phyloP scores from a whole-genome alignment of 2,113 vertebrate genomes.

The Camelus bactrianus region DNA sequence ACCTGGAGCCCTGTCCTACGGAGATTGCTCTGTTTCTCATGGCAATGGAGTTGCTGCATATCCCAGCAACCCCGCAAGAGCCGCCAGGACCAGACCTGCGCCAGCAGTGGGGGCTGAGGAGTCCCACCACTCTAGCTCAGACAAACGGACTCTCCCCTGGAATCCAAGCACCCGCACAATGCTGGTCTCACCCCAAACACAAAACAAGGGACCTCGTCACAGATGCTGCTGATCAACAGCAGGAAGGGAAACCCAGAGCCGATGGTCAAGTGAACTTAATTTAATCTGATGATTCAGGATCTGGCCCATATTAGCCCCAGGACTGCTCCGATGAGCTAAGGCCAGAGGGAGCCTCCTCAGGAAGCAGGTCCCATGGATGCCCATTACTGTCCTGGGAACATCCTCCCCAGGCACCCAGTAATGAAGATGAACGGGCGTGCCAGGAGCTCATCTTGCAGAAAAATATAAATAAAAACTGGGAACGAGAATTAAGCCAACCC shows the following conservation, averaged over 20 bases:
- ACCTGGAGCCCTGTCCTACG: neutral
- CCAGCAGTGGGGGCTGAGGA: neutral
- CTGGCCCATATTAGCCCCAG: constrained; percentile 32
- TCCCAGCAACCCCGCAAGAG: neutral
- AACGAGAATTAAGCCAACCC: constrained; percentile 59
- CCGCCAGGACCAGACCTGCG: neutral
- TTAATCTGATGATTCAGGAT: constrained; percentile 28
- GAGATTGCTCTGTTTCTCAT: neutral
- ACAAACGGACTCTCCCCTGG: neutral
- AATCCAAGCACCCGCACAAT: neutral
- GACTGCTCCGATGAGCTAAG: constrained; percentile 12
- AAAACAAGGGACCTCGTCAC: neutral
- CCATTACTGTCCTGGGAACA: neutral
- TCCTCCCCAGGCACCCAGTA: constrained; percentile 9
- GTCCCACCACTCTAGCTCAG: neutral
- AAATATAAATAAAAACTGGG: constrained; percentile 66
- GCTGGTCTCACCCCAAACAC: neutral
- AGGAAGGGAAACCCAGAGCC: neutral
- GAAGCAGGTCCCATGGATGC: constrained; percentile 23
- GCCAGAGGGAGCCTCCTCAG: constrained; percentile 16
- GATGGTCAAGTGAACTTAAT: neutral
- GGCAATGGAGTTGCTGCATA: neutral
- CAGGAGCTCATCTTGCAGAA: constrained; percentile 48
- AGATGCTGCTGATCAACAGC: constrained; percentile 50
- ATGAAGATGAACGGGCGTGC: constrained; percentile 4